Conservation (phyloP, 37 sponge, comb jelly and placozoan species). For the Tethya wilhelma region DNA sequence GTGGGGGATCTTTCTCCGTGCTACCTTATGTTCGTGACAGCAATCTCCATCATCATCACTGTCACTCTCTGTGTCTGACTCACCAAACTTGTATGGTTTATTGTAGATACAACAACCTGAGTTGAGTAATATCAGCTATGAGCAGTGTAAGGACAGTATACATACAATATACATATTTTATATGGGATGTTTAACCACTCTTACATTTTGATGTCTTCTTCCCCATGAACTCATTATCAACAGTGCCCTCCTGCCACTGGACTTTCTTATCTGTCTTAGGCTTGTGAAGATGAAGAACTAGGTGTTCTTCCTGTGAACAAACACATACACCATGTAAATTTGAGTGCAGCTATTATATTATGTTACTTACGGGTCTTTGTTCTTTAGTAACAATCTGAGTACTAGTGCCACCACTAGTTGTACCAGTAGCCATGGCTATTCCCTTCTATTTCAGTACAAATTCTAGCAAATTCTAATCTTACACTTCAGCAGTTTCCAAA, state of each 20-base stretch:
- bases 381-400: no score
- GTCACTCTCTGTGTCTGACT: slow-evolving; percentile 70
- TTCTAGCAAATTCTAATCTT: no score
- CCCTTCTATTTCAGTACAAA: no score
- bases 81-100: slow-evolving; percentile 76
- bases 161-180: not conserved
- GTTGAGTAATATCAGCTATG: not conserved
- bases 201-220: slow-evolving; percentile 96
- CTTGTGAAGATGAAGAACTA: slow-evolving; percentile 74
- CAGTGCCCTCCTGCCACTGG: slow-evolving; percentile 88
- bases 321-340: not conserved
- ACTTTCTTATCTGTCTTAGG: slow-evolving; percentile 82
- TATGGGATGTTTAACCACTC: not conserved
- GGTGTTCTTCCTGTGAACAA: slow-evolving; percentile 11
- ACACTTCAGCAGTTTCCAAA: no score
- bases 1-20: slow-evolving; percentile 30
- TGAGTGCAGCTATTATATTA: not conserved
- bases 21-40: slow-evolving; percentile 77
- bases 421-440: no score
- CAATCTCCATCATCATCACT: slow-evolving; percentile 61
- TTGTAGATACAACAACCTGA: slow-evolving; percentile 93
- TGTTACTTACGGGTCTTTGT: no score
- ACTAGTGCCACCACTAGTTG: no score
- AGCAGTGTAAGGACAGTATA: not conserved
- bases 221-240: slow-evolving; percentile 97